A percentile compares a stretch with the other conserved stretches of the same genome.
Evolutionary conservation across 1,140 invertebrate species (phyloP).

Genomic region (Cecropterus lyciades): DNA sequence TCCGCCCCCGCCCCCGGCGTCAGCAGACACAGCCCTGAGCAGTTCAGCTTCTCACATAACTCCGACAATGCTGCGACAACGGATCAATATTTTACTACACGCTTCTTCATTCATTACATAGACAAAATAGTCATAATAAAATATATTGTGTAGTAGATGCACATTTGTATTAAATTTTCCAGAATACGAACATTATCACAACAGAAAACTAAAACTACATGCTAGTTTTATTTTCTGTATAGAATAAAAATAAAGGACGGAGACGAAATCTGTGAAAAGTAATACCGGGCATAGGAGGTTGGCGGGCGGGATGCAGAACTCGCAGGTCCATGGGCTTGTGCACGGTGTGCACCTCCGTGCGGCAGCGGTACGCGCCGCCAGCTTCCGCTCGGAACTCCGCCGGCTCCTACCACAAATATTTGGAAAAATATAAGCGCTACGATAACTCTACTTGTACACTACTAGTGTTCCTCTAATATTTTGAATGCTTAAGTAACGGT

Average conservation of each 20-base stretch:
- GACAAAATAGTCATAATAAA: no score
- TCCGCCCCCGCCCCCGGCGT: constrained; percentile 66
- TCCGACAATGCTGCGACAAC: constrained; percentile 52
- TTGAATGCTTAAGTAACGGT: no score
- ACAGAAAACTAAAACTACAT: no score
- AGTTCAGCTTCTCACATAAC: constrained; percentile 85
- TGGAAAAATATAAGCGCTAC: no score
- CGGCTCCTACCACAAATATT: constrained; percentile 45
- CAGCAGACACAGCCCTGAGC: constrained; percentile 91
- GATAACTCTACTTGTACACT: no score
- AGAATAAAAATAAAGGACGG: no score
- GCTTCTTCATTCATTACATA: no score
- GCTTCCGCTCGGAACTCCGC: constrained; percentile 61
- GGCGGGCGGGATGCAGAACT: constrained; percentile 91
- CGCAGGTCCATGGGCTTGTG: constrained; percentile 95
- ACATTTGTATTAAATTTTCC: no score
- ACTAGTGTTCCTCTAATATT: no score
- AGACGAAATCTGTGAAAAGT: neutral
- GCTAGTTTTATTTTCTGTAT: no score
- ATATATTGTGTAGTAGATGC: no score
- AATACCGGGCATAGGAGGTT: constrained; percentile 74
- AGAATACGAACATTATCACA: no score
- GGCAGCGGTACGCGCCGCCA: constrained; percentile 80
- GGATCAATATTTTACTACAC: neutral
- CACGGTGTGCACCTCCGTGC: constrained; percentile 88